These are phyloP conservation scores for Eumacrocentrus americanus DNA, from an alignment of 2,888 invertebrate genomes.

Conservation along the genomic window DNA sequence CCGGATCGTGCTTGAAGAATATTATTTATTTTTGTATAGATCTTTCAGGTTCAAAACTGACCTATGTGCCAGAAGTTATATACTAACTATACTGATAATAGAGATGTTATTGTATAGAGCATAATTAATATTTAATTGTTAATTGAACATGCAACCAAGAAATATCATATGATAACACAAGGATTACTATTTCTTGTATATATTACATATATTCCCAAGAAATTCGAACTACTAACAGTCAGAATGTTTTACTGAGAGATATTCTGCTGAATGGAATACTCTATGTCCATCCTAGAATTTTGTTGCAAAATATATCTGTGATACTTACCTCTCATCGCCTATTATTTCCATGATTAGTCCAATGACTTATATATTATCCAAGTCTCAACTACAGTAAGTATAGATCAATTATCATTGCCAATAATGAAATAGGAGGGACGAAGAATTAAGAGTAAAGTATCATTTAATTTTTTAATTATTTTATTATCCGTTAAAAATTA, in stretches of 20 bases:
- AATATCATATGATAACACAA: conserved; percentile 15
- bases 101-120: conserved; percentile 43
- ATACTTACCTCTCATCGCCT: conserved; percentile 6
- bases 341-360: background rate
- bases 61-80: conserved; percentile 54
- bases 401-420: no score
- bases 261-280: conserved; percentile 8
- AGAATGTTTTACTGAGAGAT: conserved; percentile 8
- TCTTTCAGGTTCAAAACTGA: conserved; percentile 51
- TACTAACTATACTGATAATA: conserved; percentile 34
- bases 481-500: no score
- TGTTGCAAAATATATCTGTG: conserved; percentile 31
- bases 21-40: conserved; percentile 60
- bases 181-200: conserved; percentile 5
- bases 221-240: background rate
- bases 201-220: background rate
- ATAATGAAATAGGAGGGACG: no score
- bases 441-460: no score
- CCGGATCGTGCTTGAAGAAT: conserved; percentile 49
- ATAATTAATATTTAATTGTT: conserved; percentile 39
- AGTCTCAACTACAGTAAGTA: background rate
- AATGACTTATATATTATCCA: background rate
- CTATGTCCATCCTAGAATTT: conserved; percentile 28
- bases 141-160: conserved; percentile 30
- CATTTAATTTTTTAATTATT: no score